Base-by-base conservation (phyloP, 2,888 invertebrate species). In the Baronia brevicornis region DNA sequence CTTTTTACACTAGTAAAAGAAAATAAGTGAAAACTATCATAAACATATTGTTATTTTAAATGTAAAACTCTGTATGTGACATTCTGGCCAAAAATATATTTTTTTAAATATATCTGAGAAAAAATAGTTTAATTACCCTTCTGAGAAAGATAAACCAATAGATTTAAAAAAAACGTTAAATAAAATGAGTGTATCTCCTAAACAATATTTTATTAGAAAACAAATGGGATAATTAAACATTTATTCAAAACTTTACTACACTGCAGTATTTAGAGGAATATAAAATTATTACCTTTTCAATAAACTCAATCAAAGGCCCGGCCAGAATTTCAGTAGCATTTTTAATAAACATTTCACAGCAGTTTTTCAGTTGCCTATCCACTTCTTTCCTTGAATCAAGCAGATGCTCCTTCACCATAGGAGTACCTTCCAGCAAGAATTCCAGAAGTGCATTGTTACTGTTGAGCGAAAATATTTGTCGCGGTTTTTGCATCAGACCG, bases 341-440 rank as follows among this genome's bases (percentile, higher is more conserved):
- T 36, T 88, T 88, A 29, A 98, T 98, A 51, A 97, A 94, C 13
- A 87, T 86, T 62, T 98, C 97, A 62, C 98, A 98, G 17, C 93
- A 90, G 2, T 86, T 86, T 79, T 98, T 97, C 46, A 99, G 69
- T 56, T 96, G 95, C 13, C 93, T 88, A 60, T 99, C 99, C 1
- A 99, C 97, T 60, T 98, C 96, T 69, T 97, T 95, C 49, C 98
- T 90, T 0, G 98, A 98, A 66, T 99, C 98, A 12, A 97, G 84
- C 38, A 96, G 85, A 60, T 95, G 93, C 63, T 98, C 98, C 47
- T 88, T 92, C 28, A 98, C 96, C 77, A 93, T 92, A 1, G 98
- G 97, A 1, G 98, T 95, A 1, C 97, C 96, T 74, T 98, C 94
- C 12, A 95, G 73, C 11, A 95, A 68, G 60, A 99, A 97, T 63